Percentiles rank a stretch among this genome's conserved stretches.
phyloP scores from a whole-genome alignment of 2,888 invertebrate species.

The Pyrochroa serraticornis region DNA sequence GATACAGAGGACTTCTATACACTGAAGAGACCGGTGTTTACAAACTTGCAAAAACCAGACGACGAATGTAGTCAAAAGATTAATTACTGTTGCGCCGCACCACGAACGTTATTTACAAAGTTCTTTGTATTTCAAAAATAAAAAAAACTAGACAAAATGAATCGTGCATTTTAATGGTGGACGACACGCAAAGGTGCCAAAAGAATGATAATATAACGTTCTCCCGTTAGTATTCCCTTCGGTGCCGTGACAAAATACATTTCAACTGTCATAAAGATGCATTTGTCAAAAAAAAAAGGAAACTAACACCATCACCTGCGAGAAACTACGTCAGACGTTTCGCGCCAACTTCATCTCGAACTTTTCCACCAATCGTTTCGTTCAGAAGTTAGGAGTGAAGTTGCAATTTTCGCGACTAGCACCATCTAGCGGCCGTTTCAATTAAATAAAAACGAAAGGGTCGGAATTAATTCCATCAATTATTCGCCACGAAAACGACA shows the following conservation, averaged over 20 bases:
- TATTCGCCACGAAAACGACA: too few species aligned
- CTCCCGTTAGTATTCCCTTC: slow-evolving; percentile 1
- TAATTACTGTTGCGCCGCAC: slow-evolving; percentile 9
- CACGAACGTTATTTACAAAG: neutral
- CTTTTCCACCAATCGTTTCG: too few species aligned
- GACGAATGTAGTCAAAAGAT: slow-evolving; percentile 11
- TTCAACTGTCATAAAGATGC: slow-evolving; percentile 21
- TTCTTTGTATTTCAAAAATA: slow-evolving; percentile 10
- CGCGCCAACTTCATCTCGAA: too few species aligned
- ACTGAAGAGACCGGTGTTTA: slow-evolving; percentile 17
- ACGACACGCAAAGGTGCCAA: neutral
- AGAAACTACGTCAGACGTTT: too few species aligned
- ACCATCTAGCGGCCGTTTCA: too few species aligned
- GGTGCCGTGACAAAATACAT: slow-evolving; percentile 22
- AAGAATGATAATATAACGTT: slow-evolving; percentile 14
- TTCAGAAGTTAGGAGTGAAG: too few species aligned
- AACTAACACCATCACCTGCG: neutral
- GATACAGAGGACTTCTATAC: slow-evolving; percentile 9
- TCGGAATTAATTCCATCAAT: too few species aligned
- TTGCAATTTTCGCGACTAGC: too few species aligned
- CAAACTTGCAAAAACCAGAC: slow-evolving; percentile 17
- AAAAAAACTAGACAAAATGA: slow-evolving; percentile 11
- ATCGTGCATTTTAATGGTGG: neutral
- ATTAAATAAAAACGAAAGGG: too few species aligned
- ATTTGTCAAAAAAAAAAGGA: slow-evolving; percentile 19